A percentile compares a stretch with the other conserved stretches of the same genome.
Evolutionary conservation across 2,888 invertebrate genomes (phyloP).

Genomic region (Physocephala rufipes): DNA sequence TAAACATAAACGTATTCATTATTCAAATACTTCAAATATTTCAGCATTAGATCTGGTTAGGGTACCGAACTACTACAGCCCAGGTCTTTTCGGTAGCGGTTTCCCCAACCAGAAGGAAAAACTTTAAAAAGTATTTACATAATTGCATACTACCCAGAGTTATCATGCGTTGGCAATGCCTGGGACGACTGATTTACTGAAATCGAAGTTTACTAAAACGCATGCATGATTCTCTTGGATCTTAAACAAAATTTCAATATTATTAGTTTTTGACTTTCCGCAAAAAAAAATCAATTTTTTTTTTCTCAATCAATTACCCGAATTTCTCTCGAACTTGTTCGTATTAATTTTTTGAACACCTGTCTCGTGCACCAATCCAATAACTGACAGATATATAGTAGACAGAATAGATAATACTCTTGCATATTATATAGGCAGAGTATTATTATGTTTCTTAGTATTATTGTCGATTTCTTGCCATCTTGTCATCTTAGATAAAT

Average conservation of each 20-base stretch:
- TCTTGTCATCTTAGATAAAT: not conserved
- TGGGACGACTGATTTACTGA: slow-evolving; percentile 9
- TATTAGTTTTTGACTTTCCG: slow-evolving; percentile 13
- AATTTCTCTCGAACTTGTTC: too few relatives aligned
- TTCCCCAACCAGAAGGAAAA: slow-evolving; percentile 14
- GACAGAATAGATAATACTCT: too few relatives aligned
- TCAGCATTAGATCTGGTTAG: not conserved
- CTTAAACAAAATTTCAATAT: slow-evolving; percentile 13
- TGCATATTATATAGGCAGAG: too few relatives aligned
- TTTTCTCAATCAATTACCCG: too few relatives aligned
- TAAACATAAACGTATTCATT: slow-evolving; percentile 31
- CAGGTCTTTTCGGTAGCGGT: too few relatives aligned
- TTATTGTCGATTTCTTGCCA: too few relatives aligned
- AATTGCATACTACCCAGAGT: slow-evolving; percentile 58
- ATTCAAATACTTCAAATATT: slow-evolving; percentile 22
- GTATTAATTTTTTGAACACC: not conserved
- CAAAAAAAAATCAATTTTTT: too few relatives aligned
- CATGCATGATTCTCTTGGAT: not conserved
- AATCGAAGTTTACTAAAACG: slow-evolving; percentile 3
- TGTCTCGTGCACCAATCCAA: slow-evolving; percentile 5
- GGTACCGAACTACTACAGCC: slow-evolving; percentile 5
- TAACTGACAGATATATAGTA: too few relatives aligned
- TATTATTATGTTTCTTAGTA: too few relatives aligned
- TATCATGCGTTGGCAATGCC: slow-evolving; percentile 31
- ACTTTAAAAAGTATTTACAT: slow-evolving; percentile 27